Base-by-base conservation (phyloP, 1,140 invertebrate genomes). In the Portunus trituberculatus region DNA sequence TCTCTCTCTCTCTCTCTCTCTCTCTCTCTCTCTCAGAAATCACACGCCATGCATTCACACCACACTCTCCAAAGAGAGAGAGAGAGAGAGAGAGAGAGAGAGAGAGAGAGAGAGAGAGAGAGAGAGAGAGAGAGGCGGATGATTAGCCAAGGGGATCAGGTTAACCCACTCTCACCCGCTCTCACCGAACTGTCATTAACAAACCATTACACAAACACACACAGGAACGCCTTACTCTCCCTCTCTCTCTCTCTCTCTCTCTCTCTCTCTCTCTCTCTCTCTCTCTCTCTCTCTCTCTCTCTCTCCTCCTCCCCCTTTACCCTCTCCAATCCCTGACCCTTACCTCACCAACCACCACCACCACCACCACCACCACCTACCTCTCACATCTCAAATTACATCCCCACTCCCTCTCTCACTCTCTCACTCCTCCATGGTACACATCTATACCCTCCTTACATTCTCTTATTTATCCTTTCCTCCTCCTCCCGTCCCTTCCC, bases 101-200 rank as follows among this genome's bases (percentile, higher is more conserved):
- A 88, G 86, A 88, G 86, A 31, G 84, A 86, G 86, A 88, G 86
- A 32, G 86, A 32, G 86, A 88, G 86, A 32, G 86, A 88, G 86
- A 88, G 86, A 32, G 86, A 88, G 86, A 88, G 86, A 32, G n/a
- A 31, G 31, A 25, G 31, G 45, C 20, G 86, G 86, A 39, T 88
- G 86, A 88, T 88, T 45, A 46, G 86, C 86, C 31, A 20, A 88
- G 45, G 86, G 32, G 86, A 45, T 88, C 86, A 88, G 31, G 86
- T 88, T 46, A 88, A 28, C 86, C 31, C 86, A 16, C 86, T 46
- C 45, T 88, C 31, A 32, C 31, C 31, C 86, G 1, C 86, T 46
- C 45, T 88, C 31, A 32, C 31, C 31, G 32, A 88, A 14, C 32
- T 88, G 45, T 88, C 45, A 39, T 45, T 39, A 88, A 46, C 45